Base-by-base conservation (phyloP, 2,797 vertebrate species). In the Chrosomus eos region DNA sequence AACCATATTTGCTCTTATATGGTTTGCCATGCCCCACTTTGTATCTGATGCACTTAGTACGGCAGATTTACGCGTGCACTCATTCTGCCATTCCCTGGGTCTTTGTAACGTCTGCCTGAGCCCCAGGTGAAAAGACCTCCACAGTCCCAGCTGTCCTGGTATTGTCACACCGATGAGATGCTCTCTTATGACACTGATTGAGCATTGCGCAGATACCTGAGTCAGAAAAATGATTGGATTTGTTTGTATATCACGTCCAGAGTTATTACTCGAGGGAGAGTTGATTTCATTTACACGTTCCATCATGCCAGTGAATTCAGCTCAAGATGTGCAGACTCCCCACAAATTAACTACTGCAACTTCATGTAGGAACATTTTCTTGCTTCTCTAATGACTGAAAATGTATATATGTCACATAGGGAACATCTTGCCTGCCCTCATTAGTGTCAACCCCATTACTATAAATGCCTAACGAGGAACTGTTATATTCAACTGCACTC, bases 361-460 rank as follows among this genome's bases (percentile, higher is more conserved):
- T 67, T 76, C 23, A 75, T 31, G 86, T 75, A 68, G 48, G 43
- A 58, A 84, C 36, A 67, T 62, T 84, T 58, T 84, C 55, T 62
- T 68, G 28, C 86, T 73, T 62, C 68, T 68, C 38, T 84, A 87
- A 80, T 80, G 53, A 84, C 82, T 51, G 74, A 83, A 83, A 73
- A 66, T 64, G 48, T 73, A 23, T 80, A 73, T 73, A 85, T 81
- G 43, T 74, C 3, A 9, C 58, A 80, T 80, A 74, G 68, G 66
- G 79, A 74, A 78, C 40, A 64, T 71, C 66, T 80, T 81, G 76
- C 53, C 87, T 55, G 36, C 62, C 36, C 66, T 73, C 55, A 88
- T 88, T 80, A 86, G 73, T 71, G 67, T 79, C 84, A 86, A 16
- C 64, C 55, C 23, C 28, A 58, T 85, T 84, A n/a, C 80, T 86